Conservation (phyloP, 2,113 vertebrate genomes). For the Arenaria interpres region DNA sequence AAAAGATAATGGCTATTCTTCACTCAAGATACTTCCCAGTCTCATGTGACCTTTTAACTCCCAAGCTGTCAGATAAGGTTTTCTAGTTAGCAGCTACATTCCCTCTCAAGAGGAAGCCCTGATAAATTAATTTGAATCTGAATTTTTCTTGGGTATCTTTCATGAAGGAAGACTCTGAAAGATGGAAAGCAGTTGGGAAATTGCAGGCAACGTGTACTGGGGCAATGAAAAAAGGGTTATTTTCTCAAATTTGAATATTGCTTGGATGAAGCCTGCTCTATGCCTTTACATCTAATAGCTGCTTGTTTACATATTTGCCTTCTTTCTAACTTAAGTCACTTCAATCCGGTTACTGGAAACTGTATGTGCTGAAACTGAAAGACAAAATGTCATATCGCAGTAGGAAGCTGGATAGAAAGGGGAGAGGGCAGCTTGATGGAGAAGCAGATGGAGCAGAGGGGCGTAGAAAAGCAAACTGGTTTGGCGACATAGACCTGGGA, state of each 20-base stretch:
- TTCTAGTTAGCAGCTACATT: slow-evolving; percentile 11
- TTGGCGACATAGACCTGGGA: background rate
- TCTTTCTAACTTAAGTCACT: background rate
- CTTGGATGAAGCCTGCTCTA: background rate
- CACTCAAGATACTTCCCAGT: background rate
- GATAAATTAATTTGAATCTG: slow-evolving; percentile 7
- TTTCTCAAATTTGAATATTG: background rate
- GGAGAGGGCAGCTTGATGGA: background rate
- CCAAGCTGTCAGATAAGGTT: background rate
- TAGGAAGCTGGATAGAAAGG: background rate
- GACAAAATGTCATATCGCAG: background rate
- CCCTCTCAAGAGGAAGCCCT: background rate
- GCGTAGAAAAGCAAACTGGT: background rate
- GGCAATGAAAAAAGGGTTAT: background rate
- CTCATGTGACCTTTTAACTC: slow-evolving; percentile 14
- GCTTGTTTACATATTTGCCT: slow-evolving; percentile 35
- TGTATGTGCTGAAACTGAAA: background rate
- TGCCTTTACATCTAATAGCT: background rate
- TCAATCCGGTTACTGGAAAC: background rate
- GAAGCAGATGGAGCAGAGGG: background rate
- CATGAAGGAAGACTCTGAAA: background rate
- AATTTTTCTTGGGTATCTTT: background rate
- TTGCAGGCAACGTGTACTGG: background rate
- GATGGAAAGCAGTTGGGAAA: background rate
- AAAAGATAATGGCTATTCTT: slow-evolving; percentile 26